These are phyloP conservation scores for Bellardia pandia DNA, from an alignment of 2,888 invertebrate species.

Conservation along the genomic window DNA sequence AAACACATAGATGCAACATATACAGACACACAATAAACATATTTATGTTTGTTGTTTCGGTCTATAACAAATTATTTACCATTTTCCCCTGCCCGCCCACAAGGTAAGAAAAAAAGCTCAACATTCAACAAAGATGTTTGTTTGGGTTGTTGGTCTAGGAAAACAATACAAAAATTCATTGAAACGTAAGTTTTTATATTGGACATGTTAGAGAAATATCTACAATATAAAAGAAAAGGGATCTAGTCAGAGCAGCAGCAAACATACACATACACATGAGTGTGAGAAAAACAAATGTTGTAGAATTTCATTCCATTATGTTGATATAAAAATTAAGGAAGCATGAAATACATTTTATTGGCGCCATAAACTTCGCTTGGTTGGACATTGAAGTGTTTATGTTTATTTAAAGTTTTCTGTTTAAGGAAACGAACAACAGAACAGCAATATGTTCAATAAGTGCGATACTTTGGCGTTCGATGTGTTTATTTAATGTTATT, in stretches of 20 bases:
- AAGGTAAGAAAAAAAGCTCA: conserved; percentile 24
- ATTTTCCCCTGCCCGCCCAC: neutral
- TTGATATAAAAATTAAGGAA: conserved; percentile 84
- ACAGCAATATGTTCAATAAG: conserved; percentile 22
- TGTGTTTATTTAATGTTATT: conserved; percentile 26
- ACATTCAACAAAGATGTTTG: conserved; percentile 16
- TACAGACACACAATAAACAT: neutral
- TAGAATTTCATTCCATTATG: conserved; percentile 75
- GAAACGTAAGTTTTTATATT: conserved; percentile 45
- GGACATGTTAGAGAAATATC: conserved; percentile 24
- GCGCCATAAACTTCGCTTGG: conserved; percentile 83
- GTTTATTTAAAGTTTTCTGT: conserved; percentile 67
- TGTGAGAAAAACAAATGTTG: conserved; percentile 22
- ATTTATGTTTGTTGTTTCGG: neutral
- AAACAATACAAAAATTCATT: conserved; percentile 42
- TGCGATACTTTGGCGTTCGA: conserved; percentile 9
- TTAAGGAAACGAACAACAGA: neutral
- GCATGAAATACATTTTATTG: conserved; percentile 84
- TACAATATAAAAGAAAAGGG: neutral
- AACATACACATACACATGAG: conserved; percentile 1
- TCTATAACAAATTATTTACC: conserved; percentile 31
- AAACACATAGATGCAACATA: neutral
- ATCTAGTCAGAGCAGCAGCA: neutral
- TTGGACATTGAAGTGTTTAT: conserved; percentile 82
- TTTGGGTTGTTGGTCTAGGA: conserved; percentile 35